Base-by-base conservation (phyloP, 2,797 vertebrate genomes). In the Oreochromis mossambicus region DNA sequence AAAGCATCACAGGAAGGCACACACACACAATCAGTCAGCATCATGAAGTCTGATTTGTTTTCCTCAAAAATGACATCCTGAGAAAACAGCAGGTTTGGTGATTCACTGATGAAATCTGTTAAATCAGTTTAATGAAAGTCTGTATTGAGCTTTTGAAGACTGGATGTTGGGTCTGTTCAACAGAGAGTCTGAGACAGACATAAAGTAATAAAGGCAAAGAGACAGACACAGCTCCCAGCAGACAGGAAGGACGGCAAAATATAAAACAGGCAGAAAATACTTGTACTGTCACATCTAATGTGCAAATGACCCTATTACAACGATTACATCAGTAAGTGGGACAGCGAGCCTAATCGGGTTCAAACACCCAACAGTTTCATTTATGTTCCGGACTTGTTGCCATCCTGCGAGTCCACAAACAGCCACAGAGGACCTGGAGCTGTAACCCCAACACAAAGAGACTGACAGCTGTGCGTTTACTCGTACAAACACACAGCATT, bases 301-400 rank as follows among this genome's bases (percentile, higher is more conserved):
- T 75, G 78, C 73, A 90, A 90, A 91, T 61, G 63, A 79, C 79
- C 85, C 78, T 66, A 87, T 89, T 86, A 87, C 15, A 50, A 32
- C 13, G 8, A 87, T 87, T 70, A 86, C 76, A 82, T 83, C 87
- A 86, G 87, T 79, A 81, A 90, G 80, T 88, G 87, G 87, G 87
- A 90, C 88, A 61, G 48, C 34, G 26, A 51, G 56, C 3, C 54
- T 87, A 86, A 93, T 92, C 86, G 84, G 55, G 76, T 89, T 91
- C 80, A 85, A 87, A 91, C 83, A 52, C 55, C 55, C 78, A 61
- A 77, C 68, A 9, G 83, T 90, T 81, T 89, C 9, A 76, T 81
- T 46, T 88, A 79, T 29, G 13, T 77, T 80, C 29, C 68, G n/a
- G 38, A 78, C 34, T 85, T 2, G 26, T 73, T 14, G 3, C 70